phyloP scores from a whole-genome alignment of 2,113 vertebrate genomes.

The Psittacula cyanocephala region DNA sequence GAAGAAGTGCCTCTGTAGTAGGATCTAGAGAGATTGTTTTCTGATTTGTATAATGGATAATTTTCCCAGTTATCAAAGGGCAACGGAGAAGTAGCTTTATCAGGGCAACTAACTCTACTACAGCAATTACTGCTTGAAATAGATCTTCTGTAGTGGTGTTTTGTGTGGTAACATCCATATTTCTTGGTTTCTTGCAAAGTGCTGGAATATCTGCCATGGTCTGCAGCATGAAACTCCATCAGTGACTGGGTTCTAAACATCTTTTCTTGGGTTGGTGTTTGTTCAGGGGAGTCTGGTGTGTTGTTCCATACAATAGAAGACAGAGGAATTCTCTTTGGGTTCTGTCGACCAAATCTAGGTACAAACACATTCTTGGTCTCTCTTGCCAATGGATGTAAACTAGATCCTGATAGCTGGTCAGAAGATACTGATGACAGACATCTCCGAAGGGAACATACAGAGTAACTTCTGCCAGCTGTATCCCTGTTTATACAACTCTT shows the following conservation, averaged over 20 bases:
- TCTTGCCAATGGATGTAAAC: conserved; percentile 33
- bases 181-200: conserved; percentile 55
- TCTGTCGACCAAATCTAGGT: conserved; percentile 53
- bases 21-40: conserved; percentile 56
- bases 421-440: conserved; percentile 28
- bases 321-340: conserved; percentile 74
- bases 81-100: conserved; percentile 11
- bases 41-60: conserved; percentile 56
- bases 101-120: conserved; percentile 30
- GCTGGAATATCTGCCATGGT: conserved; percentile 9
- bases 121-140: conserved; percentile 30
- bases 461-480: conserved; percentile 68
- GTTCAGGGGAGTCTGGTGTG: conserved; percentile 29
- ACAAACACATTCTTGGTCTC: conserved; percentile 61
- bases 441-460: conserved; percentile 59
- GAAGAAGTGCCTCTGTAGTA: conserved; percentile 49
- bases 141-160: conserved; percentile 41
- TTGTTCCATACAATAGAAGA: conserved; percentile 80
- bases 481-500: conserved; percentile 27
- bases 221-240: conserved; percentile 63
- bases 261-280: conserved; percentile 30
- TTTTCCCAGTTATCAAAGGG: conserved; percentile 72
- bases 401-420: conserved; percentile 60
- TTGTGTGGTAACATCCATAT: conserved; percentile 53
- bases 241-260: conserved; percentile 60